Conservation (phyloP, 2,113 vertebrate species). For the Podarcis muralis region DNA sequence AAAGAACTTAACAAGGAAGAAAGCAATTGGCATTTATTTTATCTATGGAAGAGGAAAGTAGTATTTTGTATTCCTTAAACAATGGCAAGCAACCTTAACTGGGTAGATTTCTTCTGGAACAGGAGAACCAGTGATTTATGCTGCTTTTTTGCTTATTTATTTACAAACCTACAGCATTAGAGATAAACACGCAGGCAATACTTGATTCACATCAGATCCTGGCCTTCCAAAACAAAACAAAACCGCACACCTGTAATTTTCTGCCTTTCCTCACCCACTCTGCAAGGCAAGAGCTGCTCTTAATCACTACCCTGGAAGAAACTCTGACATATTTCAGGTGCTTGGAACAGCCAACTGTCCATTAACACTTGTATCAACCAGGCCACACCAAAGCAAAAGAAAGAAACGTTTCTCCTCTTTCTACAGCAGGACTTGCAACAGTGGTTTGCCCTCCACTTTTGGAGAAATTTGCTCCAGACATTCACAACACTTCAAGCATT, state of each 20-base stretch:
- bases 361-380: background rate
- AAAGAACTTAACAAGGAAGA: background rate
- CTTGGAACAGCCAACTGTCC: background rate
- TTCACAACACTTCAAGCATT: background rate
- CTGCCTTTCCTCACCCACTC: background rate
- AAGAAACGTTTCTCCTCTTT: background rate
- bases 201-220: background rate
- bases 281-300: background rate
- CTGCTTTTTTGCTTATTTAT: background rate
- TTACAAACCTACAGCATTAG: background rate
- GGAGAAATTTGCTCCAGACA: background rate
- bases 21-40: background rate
- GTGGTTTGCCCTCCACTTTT: background rate
- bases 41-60: background rate
- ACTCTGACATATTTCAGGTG: background rate
- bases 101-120: background rate
- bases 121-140: background rate
- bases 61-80: background rate
- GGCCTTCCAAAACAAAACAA: background rate
- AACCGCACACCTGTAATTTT: background rate
- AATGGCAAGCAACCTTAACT: background rate
- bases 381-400: background rate
- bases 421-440: background rate
- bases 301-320: conserved; percentile 1
- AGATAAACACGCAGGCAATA: background rate